Evolutionary conservation across 2,888 invertebrate species (phyloP).

Genomic region (Amphipoea oculea): DNA sequence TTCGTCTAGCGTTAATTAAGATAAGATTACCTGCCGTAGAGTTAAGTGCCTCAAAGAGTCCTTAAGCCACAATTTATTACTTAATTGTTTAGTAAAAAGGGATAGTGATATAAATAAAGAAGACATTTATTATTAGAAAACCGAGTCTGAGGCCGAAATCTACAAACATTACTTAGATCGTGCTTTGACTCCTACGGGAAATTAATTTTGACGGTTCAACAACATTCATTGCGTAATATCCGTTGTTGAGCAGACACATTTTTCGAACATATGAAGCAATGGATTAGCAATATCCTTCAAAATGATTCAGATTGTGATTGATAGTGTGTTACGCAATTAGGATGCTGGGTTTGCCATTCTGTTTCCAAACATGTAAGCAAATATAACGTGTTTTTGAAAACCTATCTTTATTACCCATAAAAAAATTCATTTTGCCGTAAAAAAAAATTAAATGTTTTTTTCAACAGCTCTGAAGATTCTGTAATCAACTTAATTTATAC

Average conservation of each 20-base stretch:
- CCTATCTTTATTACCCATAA: background rate
- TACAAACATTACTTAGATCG: background rate
- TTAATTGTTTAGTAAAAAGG: constrained; percentile 46
- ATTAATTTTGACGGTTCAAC: background rate
- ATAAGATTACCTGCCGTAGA: constrained; percentile 31
- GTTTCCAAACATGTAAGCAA: background rate
- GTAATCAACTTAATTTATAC: background rate
- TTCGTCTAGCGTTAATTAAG: constrained; percentile 34
- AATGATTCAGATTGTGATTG: no score
- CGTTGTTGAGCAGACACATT: background rate
- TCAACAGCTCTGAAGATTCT: background rate
- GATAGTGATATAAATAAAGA: constrained; percentile 35
- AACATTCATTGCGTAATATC: background rate
- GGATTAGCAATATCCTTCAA: background rate
- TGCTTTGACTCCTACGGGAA: no score
- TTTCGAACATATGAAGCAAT: background rate
- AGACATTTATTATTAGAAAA: constrained; percentile 33
- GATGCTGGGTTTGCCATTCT: background rate
- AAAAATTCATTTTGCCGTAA: background rate
- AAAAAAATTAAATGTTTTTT: no score
- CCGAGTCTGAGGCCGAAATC: background rate
- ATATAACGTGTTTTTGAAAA: background rate
- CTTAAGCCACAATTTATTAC: constrained; percentile 56
- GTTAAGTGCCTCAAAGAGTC: constrained; percentile 40
- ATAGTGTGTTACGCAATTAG: no score